These are phyloP conservation scores for Pteropus rufus DNA, from an alignment of 2,797 vertebrate genomes.

Conservation along the genomic window DNA sequence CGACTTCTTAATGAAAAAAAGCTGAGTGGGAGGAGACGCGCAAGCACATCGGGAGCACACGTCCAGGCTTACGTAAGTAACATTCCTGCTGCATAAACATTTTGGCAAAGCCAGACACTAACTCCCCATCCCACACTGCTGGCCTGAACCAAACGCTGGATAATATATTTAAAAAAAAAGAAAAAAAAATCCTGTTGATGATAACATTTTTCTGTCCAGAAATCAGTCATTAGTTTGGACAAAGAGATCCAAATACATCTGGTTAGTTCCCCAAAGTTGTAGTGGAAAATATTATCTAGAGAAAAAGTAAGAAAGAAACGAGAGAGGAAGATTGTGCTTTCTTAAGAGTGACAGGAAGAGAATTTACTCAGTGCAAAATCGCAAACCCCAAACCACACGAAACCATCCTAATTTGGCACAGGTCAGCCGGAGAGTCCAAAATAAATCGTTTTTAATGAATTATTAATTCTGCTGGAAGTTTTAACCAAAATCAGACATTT, in stretches of 20 bases:
- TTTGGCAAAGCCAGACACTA: conserved; percentile 77
- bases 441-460: not conserved
- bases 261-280: conserved; percentile 71
- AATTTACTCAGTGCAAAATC: not conserved
- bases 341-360: conserved; percentile 63
- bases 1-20: conserved; percentile 82
- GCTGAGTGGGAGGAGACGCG: conserved; percentile 78
- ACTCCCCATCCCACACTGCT: conserved; percentile 77
- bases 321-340: not conserved
- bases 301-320: conserved; percentile 48
- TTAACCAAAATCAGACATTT: not conserved
- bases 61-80: conserved; percentile 84
- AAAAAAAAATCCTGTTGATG: conserved; percentile 67
- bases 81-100: conserved; percentile 83
- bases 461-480: not conserved
- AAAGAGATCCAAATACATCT: conserved; percentile 76
- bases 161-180: conserved; percentile 51
- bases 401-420: not conserved
- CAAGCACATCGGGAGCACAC: conserved; percentile 70
- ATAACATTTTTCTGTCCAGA: conserved; percentile 80
- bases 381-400: not conserved
- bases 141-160: conserved; percentile 76
- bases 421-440: not conserved
- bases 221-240: conserved; percentile 83
- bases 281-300: conserved; percentile 71